A percentile compares a stretch with the other conserved stretches of the same genome.
Conservation (phyloP, 2,888 invertebrate genomes). For the Alloplasta piceator region DNA sequence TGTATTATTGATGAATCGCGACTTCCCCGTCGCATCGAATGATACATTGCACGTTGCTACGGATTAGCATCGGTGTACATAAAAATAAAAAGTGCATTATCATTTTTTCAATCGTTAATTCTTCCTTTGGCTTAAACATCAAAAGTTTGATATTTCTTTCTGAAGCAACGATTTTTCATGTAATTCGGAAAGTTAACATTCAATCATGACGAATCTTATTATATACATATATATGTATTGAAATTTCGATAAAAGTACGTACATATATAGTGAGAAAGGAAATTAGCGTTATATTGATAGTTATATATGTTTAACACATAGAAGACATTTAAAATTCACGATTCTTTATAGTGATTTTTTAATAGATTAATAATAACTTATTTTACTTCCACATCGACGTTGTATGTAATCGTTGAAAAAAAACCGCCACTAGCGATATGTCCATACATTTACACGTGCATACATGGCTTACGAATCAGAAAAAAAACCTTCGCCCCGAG, state of each 20-base stretch:
- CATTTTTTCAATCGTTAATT: conserved; percentile 34
- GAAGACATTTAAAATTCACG: conserved; percentile 44
- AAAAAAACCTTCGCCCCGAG: not conserved
- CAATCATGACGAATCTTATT: not conserved
- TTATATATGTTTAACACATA: conserved; percentile 26
- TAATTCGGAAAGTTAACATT: not conserved
- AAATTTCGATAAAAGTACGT: not conserved
- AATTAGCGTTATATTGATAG: conserved; percentile 40
- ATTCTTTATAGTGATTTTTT: conserved; percentile 55
- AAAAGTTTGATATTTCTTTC: conserved; percentile 19
- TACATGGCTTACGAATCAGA: conserved; percentile 8
- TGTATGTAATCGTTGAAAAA: conserved; percentile 32
- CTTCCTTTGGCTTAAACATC: conserved; percentile 49
- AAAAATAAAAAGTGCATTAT: conserved; percentile 38
- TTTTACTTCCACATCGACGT: conserved; percentile 55
- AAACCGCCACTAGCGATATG: no score
- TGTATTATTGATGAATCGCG: conserved; percentile 26
- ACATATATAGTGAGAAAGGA: not conserved
- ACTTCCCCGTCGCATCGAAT: conserved; percentile 22
- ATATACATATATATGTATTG: not conserved
- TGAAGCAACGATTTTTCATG: conserved; percentile 4
- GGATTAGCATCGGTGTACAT: conserved; percentile 57
- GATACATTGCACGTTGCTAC: conserved; percentile 48
- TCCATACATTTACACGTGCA: not conserved
- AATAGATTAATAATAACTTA: conserved; percentile 64